phyloP scores from a whole-genome alignment of 2,797 vertebrate genomes.

The Tragelaphus eurycerus region DNA sequence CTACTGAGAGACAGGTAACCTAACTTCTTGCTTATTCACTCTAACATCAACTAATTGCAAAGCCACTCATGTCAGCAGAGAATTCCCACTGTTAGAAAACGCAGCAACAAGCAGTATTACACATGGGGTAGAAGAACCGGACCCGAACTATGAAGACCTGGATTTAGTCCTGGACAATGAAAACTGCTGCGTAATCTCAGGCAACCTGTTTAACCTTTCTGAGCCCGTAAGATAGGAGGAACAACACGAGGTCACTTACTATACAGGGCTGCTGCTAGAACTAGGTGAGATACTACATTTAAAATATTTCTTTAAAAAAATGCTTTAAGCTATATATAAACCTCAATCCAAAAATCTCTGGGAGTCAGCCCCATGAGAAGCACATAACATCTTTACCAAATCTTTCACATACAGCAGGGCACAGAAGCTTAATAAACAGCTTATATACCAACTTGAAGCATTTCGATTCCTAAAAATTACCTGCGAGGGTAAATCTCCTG shows the following conservation, averaged over 20 bases:
- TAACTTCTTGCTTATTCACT: not conserved
- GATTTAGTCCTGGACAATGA: not conserved
- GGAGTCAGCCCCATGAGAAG: not conserved
- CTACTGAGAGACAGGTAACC: not conserved
- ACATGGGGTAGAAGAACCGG: not conserved
- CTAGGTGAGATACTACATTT: not conserved
- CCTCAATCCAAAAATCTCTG: not conserved
- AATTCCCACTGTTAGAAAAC: not conserved
- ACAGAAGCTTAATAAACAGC: not conserved
- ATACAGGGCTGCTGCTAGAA: not conserved
- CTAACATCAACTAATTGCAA: not conserved
- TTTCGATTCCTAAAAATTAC: slow-evolving; percentile 17
- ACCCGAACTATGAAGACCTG: not conserved
- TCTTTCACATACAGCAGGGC: not conserved
- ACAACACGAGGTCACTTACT: not conserved
- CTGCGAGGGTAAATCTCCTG: not conserved
- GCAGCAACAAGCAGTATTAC: not conserved
- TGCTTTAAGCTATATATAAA: not conserved
- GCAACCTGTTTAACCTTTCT: not conserved
- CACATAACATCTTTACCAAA: not conserved
- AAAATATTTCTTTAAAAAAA: not conserved
- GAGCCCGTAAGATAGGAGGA: not conserved
- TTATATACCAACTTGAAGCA: not conserved
- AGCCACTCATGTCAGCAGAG: not conserved
- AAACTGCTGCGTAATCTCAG: not conserved